These are phyloP conservation scores for Pipa parva DNA, from an alignment of 2,113 vertebrate species.

Conservation along the genomic window DNA sequence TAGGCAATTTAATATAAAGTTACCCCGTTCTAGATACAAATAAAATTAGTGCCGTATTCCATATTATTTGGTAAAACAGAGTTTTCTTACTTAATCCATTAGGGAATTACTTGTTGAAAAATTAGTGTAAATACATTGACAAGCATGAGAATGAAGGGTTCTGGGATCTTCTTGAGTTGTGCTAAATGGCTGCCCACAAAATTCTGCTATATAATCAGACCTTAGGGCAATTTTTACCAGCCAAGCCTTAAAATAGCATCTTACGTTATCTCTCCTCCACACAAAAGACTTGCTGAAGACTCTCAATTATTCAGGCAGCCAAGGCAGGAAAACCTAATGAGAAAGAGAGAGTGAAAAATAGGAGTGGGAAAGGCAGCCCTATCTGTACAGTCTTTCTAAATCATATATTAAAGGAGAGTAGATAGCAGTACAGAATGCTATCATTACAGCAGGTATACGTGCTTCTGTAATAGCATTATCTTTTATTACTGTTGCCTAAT, in stretches of 20 bases:
- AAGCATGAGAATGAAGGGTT: not conserved
- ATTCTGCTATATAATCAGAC: constrained; percentile 28
- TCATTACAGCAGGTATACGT: too few species aligned
- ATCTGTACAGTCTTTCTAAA: too few species aligned
- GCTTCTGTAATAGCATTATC: too few species aligned
- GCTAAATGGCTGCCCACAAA: constrained; percentile 1
- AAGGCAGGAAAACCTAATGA: not conserved
- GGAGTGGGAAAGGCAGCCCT: not conserved
- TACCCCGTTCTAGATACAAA: too few species aligned
- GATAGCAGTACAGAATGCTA: too few species aligned
- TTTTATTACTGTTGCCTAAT: too few species aligned
- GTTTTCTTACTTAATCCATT: too few species aligned
- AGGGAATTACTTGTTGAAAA: not conserved
- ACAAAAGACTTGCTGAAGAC: constrained; percentile 1
- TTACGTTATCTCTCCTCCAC: constrained; percentile 4
- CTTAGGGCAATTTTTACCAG: constrained; percentile 18
- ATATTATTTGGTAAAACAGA: too few species aligned
- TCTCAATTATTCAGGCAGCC: constrained; percentile 8
- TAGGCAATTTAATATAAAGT: too few species aligned
- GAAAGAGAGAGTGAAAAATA: not conserved
- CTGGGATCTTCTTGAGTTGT: not conserved
- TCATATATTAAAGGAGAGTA: too few species aligned
- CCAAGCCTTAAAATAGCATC: constrained; percentile 28
- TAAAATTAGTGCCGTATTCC: too few species aligned
- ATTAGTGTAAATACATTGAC: not conserved